Base-by-base conservation (phyloP, 2,888 invertebrate genomes). In the Tricholauxania praeusta region DNA sequence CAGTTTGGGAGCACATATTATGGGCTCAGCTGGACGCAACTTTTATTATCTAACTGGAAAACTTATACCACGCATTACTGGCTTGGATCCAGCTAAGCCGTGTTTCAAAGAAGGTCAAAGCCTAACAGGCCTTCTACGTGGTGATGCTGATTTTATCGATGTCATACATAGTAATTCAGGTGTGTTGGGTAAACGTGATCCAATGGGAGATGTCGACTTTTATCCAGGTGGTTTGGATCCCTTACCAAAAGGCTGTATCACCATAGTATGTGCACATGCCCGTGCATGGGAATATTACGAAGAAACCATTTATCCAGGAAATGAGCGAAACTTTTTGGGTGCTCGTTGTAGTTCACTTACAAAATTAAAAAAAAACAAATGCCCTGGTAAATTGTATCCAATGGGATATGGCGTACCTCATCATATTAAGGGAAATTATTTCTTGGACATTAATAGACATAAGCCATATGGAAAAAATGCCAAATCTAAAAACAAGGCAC, bases 81-180 rank as follows among this genome's bases (percentile, higher is more conserved):
- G 85, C 0, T 76, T 88, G 32, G 88, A 88, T 80, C 87, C 87
- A 14, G 88, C 87, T 28, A 86, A 85, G 73, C 87, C 86, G 0
- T 87, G 87, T 63, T 87, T 87, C 71, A 86, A 87, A 55, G 85
- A 86, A 73, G 87, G 86, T 48, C 83, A 86, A 73, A 71, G 74
- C 0, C 75, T 87, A 1, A 80, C 84, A 0, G 87, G 87, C 0
- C 71, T 87, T 15, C 51, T 81, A 76, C 82, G 87, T 22, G 87
- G 88, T 49, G 87, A 87, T 80, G 87, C 86, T 8, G 75, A 77
- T 0, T 87, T 87, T 55, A 77, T 87, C 12, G 88, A 88, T 78
- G 75, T 87, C 12, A 85, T 87, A 48, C 87, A 87, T 72, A 85
- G 82, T 65, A 86, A 87, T 78, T 75, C 83, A 0, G 87, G 87